Percentiles rank a stretch among this genome's conserved stretches.
These are phyloP conservation scores for Calliopum simillimum DNA, from an alignment of 2,888 invertebrate genomes.

Conservation along the genomic window DNA sequence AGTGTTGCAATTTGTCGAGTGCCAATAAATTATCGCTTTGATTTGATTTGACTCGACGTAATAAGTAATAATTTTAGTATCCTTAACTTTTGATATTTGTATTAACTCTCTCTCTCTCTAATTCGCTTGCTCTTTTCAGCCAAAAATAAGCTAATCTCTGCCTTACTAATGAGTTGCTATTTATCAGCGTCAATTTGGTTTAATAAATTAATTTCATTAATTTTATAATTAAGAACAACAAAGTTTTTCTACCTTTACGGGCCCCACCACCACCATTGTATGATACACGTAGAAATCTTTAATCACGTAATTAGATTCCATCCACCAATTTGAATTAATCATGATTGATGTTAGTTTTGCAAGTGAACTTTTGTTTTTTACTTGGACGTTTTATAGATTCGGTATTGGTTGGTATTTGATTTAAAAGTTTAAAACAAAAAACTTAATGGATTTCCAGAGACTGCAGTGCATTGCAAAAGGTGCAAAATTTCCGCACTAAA, in stretches of 20 bases:
- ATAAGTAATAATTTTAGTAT: not conserved
- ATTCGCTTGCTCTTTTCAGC: not conserved
- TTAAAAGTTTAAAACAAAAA: not conserved
- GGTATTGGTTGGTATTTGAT: not conserved
- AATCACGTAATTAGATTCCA: conserved; percentile 54
- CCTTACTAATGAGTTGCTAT: not conserved
- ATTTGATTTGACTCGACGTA: conserved; percentile 45
- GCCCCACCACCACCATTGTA: not conserved
- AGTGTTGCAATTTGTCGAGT: conserved; percentile 54
- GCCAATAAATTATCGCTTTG: conserved; percentile 58
- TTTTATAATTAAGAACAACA: not conserved
- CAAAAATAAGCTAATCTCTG: not conserved
- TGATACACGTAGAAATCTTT: conserved; percentile 37
- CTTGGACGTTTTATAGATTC: not conserved
- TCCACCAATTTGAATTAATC: not conserved
- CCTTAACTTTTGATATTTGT: not conserved
- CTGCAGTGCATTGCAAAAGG: not conserved
- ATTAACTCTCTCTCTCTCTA: not conserved
- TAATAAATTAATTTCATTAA: not conserved
- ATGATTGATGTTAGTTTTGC: conserved; percentile 18
- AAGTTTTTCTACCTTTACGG: not conserved
- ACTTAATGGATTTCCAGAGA: not conserved
- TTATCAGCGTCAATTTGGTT: not conserved
- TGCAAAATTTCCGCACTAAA: not conserved
- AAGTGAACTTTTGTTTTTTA: not conserved